Conservation (phyloP, 2,797 vertebrate species). For the Sphenodon punctatus region DNA sequence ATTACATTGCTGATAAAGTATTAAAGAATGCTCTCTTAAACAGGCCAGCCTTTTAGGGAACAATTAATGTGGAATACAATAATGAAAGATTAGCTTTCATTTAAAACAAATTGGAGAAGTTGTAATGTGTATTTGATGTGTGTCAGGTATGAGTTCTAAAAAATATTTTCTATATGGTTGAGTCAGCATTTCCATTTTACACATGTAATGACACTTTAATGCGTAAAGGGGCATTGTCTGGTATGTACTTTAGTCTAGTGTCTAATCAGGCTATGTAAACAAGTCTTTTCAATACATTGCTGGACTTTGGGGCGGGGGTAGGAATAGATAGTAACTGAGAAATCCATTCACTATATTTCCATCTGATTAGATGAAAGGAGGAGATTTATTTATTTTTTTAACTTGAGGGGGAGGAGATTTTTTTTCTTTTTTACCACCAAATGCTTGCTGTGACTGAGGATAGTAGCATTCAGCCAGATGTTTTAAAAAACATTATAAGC, state of each 20-base stretch:
- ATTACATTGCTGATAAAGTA: neutral
- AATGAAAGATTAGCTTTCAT: too few species aligned
- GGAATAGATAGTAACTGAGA: neutral
- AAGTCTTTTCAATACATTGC: neutral
- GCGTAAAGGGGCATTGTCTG: neutral
- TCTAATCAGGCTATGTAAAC: too few species aligned
- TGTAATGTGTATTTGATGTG: too few species aligned
- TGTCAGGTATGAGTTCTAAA: too few species aligned
- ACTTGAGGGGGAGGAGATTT: neutral
- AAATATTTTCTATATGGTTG: neutral
- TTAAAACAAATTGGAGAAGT: too few species aligned
- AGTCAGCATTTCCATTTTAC: neutral
- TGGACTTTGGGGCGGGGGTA: accelerated
- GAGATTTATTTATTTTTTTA: too few species aligned
- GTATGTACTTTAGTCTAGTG: neutral
- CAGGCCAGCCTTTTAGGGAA: neutral
- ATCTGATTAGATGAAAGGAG: neutral
- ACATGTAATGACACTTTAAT: neutral
- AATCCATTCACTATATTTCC: neutral
- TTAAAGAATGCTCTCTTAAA: neutral
- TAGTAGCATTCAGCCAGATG: neutral
- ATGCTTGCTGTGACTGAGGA: neutral
- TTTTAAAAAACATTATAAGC: too few species aligned
- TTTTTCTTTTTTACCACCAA: neutral
- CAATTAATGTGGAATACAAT: too few species aligned